Evolutionary conservation across 1,140 invertebrate species (phyloP).

Genomic region (Panagrolaimus sp.): DNA sequence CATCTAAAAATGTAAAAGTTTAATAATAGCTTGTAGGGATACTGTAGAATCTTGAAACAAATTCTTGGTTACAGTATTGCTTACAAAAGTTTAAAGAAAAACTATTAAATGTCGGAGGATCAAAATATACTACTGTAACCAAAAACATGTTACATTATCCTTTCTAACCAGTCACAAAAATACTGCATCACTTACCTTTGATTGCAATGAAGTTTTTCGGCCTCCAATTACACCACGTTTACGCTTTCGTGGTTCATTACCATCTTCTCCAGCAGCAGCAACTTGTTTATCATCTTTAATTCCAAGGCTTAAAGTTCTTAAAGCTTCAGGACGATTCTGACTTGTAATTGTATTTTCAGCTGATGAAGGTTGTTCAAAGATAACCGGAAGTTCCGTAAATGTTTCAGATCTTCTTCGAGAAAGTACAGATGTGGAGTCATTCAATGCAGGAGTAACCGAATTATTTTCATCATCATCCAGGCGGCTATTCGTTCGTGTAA

Average conservation of each 20-base stretch:
- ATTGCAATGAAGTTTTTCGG: neutral
- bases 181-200: neutral
- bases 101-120: too few species aligned
- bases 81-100: too few species aligned
- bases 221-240: neutral
- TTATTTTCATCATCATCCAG: neutral
- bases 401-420: constrained; percentile 29
- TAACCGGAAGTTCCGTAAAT: constrained; percentile 32
- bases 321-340: constrained; percentile 3
- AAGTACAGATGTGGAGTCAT: neutral
- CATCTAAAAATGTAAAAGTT: neutral
- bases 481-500: neutral
- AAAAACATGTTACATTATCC: too few species aligned
- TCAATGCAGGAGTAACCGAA: neutral
- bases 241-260: neutral
- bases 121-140: too few species aligned
- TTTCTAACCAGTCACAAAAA: too few species aligned
- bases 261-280: too few species aligned
- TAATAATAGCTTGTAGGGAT: too few species aligned
- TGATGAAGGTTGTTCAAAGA: constrained; percentile 23
- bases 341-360: constrained; percentile 5
- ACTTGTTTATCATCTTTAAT: too few species aligned
- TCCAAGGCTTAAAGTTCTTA: neutral
- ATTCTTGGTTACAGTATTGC: neutral
- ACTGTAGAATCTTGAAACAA: too few species aligned